These are phyloP conservation scores for Pan troglodytes DNA, from an alignment of 2,113 vertebrate genomes.

Conservation along the genomic window DNA sequence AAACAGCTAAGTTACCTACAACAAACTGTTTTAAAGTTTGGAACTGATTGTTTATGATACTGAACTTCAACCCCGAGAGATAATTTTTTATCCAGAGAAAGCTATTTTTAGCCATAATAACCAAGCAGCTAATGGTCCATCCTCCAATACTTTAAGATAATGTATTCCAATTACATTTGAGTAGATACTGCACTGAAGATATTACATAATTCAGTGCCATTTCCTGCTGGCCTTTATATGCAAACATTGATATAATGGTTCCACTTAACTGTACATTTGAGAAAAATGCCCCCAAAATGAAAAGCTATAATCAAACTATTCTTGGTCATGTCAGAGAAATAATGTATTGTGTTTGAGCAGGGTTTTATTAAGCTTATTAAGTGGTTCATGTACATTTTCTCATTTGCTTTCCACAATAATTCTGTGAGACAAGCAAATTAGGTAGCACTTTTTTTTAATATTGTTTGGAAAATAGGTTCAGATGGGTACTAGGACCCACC, in stretches of 20 bases:
- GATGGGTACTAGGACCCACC: not conserved
- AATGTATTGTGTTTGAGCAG: not conserved
- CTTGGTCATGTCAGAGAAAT: not conserved
- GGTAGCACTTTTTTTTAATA: not conserved
- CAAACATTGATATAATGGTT: constrained; percentile 4
- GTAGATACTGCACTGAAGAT: not conserved
- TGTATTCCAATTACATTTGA: constrained; percentile 26
- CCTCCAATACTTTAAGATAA: constrained; percentile 33
- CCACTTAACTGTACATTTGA: constrained; percentile 29
- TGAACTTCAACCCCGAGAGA: not conserved
- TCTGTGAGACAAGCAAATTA: not conserved
- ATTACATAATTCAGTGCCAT: not conserved
- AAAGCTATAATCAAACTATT: constrained; percentile 17
- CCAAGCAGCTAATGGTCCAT: not conserved
- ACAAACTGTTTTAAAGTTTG: not conserved
- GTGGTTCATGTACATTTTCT: not conserved
- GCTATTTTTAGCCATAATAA: constrained; percentile 25
- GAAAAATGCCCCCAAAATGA: not conserved
- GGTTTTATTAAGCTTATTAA: constrained; percentile 1
- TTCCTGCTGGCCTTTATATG: not conserved
- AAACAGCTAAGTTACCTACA: not conserved
- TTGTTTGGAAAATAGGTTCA: not conserved
- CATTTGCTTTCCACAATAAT: not conserved
- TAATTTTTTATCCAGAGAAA: not conserved
- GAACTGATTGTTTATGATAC: not conserved